Conservation (phyloP, 1,140 invertebrate species). For the Cherax quadricarinatus region DNA sequence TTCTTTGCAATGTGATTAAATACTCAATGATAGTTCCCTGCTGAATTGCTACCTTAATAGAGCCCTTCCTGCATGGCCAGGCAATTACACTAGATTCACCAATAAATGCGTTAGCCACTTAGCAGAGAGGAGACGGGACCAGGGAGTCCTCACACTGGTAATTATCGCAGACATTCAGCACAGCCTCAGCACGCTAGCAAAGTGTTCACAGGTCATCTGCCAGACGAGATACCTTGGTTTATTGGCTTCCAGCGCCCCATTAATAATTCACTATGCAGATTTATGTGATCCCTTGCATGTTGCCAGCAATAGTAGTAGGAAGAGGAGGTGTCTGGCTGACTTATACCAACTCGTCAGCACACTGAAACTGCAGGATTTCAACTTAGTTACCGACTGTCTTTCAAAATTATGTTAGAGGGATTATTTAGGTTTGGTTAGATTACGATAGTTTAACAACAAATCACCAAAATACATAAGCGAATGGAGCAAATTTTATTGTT, state of each 20-base stretch:
- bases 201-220: not conserved
- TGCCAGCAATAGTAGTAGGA: not conserved
- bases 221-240: not conserved
- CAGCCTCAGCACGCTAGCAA: not conserved
- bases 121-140: not conserved
- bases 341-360: not conserved
- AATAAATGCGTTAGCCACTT: not conserved
- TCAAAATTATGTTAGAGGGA: too few species aligned
- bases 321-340: not conserved
- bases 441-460: too few species aligned
- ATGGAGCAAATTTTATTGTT: too few species aligned
- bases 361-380: too few species aligned
- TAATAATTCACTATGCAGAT: not conserved
- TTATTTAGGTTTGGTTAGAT: too few species aligned
- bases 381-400: too few species aligned
- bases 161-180: not conserved
- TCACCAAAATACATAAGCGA: too few species aligned
- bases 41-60: constrained; percentile 34
- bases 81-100: constrained; percentile 21
- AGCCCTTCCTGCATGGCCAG: constrained; percentile 18
- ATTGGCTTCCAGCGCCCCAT: not conserved
- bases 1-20: not conserved
- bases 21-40: not conserved
- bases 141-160: not conserved
- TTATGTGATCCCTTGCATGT: constrained; percentile 5